A percentile compares a stretch with the other conserved stretches of the same genome.
Conservation (phyloP, 2,888 invertebrate species). For the Netelia fuscicornis region DNA sequence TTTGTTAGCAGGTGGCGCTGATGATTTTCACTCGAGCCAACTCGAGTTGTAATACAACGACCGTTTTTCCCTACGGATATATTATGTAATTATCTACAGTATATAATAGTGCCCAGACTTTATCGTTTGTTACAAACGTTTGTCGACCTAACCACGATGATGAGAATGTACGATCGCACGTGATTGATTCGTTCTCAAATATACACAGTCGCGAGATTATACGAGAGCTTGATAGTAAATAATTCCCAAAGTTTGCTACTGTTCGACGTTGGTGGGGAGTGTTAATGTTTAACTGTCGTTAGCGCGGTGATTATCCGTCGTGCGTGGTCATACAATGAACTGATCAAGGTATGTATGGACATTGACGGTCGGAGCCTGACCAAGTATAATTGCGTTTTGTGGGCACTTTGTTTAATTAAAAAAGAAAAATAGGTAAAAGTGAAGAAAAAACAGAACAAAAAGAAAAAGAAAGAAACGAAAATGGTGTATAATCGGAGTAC, state of each 20-base stretch:
- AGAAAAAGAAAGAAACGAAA: neutral
- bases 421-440: neutral
- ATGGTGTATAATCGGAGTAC: too few relatives aligned
- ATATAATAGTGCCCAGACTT: neutral
- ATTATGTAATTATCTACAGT: neutral
- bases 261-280: constrained; percentile 30
- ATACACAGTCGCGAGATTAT: neutral
- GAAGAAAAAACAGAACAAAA: neutral
- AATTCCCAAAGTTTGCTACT: constrained; percentile 38
- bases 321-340: constrained; percentile 12
- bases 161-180: constrained; percentile 24
- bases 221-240: neutral
- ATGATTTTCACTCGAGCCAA: neutral
- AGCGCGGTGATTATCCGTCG: constrained; percentile 4
- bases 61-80: too few relatives aligned
- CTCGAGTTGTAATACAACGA: too few relatives aligned
- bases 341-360: constrained; percentile 8
- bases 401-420: constrained; percentile 14
- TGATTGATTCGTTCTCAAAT: constrained; percentile 29
- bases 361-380: constrained; percentile 23
- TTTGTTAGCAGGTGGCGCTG: constrained; percentile 17
- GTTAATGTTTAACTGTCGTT: constrained; percentile 50
- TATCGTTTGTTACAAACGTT: constrained; percentile 18
- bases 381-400: constrained; percentile 36
- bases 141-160: constrained; percentile 8